A percentile compares a stretch with the other conserved stretches of the same genome.
phyloP scores from a whole-genome alignment of 1,140 invertebrate species.

The Cheumatopsyche charites region DNA sequence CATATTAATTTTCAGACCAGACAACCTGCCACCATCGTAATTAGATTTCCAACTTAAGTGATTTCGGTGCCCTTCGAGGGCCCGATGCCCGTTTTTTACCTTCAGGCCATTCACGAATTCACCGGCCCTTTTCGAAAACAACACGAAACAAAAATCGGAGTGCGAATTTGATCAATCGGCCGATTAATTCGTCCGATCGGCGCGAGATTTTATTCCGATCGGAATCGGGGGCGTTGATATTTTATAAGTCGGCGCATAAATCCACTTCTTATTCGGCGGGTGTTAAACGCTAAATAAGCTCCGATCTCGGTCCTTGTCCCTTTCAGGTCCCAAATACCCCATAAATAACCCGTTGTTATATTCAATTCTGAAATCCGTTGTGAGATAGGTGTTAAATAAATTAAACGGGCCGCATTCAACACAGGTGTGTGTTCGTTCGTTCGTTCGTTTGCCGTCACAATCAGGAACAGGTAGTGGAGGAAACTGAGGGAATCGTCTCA shows the following conservation, averaged over 20 bases:
- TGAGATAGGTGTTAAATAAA: conserved; percentile 48
- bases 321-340: conserved; percentile 41
- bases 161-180: too few relatives aligned
- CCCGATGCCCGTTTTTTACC: conserved; percentile 10
- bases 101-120: not conserved
- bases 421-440: conserved; percentile 35
- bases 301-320: conserved; percentile 32
- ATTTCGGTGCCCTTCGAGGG: conserved; percentile 30
- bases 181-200: too few relatives aligned
- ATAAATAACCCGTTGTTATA: conserved; percentile 49
- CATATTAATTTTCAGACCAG: conserved; percentile 37
- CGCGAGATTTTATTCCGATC: too few relatives aligned
- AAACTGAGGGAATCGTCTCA: conserved; percentile 22
- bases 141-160: too few relatives aligned
- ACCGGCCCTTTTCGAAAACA: too few relatives aligned
- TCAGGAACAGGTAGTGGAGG: conserved; percentile 35
- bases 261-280: conserved; percentile 35
- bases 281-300: conserved; percentile 37
- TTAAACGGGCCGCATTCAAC: conserved; percentile 42
- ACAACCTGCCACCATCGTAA: conserved; percentile 37
- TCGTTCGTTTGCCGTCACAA: conserved; percentile 24
- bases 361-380: conserved; percentile 47
- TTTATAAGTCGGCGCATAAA: conserved; percentile 33
- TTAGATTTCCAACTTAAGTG: conserved; percentile 36
- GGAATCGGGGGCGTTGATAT: conserved; percentile 8